phyloP scores from a whole-genome alignment of 2,888 invertebrate species.

The Drosophila leonis region DNA sequence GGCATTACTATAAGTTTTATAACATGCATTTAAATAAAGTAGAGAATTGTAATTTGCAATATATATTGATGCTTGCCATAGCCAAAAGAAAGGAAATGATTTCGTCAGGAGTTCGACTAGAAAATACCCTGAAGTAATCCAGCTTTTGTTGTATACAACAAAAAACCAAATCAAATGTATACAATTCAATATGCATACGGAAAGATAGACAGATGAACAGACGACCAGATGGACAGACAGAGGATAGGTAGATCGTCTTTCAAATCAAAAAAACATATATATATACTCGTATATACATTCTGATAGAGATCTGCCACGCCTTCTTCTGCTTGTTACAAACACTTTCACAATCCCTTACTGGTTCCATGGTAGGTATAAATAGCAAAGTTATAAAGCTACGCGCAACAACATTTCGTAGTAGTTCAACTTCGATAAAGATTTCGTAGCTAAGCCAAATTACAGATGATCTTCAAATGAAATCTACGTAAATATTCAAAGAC shows the following conservation, averaged over 20 bases:
- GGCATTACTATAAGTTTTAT: neutral
- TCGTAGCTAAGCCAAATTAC: neutral
- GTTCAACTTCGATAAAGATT: neutral
- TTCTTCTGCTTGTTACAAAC: too few relatives aligned
- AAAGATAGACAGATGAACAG: too few relatives aligned
- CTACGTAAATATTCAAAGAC: neutral
- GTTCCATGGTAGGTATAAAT: too few relatives aligned
- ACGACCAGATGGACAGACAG: too few relatives aligned
- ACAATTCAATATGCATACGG: too few relatives aligned
- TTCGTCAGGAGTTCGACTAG: neutral
- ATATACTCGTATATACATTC: too few relatives aligned
- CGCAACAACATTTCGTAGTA: neutral
- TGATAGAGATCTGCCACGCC: neutral
- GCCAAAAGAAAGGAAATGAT: neutral
- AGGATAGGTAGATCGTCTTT: too few relatives aligned
- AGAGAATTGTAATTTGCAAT: neutral
- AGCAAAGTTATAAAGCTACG: neutral
- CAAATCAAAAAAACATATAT: too few relatives aligned
- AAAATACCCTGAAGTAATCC: neutral
- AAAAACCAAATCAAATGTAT: too few relatives aligned
- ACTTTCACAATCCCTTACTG: too few relatives aligned
- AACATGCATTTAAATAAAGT: neutral
- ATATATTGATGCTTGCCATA: neutral
- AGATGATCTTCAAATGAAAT: neutral
- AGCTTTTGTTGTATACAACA: neutral